Conservation (phyloP, 2,888 invertebrate species). For the Alloplasta piceator region DNA sequence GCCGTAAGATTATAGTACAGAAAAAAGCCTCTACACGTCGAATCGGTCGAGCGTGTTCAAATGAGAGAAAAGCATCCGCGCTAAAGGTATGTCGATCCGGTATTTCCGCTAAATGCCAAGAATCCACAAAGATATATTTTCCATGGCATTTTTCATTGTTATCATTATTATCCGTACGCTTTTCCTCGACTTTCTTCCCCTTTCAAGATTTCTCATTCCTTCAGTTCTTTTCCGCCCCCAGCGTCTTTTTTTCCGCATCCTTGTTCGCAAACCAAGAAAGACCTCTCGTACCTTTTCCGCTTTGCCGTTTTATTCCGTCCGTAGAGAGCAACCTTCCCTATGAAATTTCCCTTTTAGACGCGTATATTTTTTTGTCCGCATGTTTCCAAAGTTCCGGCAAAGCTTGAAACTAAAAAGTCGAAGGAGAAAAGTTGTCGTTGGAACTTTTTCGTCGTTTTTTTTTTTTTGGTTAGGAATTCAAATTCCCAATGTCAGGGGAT, state of each 20-base stretch:
- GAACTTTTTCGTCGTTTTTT: no score
- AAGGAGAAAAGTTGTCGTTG: no score
- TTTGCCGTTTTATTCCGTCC: slow-evolving; percentile 17
- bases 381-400: no score
- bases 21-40: slow-evolving; percentile 31
- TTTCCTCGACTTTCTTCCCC: slow-evolving; percentile 42
- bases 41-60: slow-evolving; percentile 66
- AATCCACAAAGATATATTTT: slow-evolving; percentile 76
- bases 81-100: slow-evolving; percentile 73
- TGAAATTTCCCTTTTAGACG: no score
- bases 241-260: slow-evolving; percentile 30
- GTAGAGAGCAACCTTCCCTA: slow-evolving; percentile 26
- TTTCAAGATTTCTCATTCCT: slow-evolving; percentile 51
- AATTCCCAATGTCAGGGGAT: no score
- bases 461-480: neutral
- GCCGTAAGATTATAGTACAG: neutral
- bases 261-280: slow-evolving; percentile 36
- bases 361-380: slow-evolving; percentile 28
- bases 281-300: slow-evolving; percentile 19
- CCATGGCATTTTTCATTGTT: slow-evolving; percentile 67
- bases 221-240: slow-evolving; percentile 43
- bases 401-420: no score
- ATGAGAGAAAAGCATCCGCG: slow-evolving; percentile 69
- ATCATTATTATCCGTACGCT: neutral
- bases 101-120: slow-evolving; percentile 78